A percentile compares a stretch with the other conserved stretches of the same genome.
phyloP scores from a whole-genome alignment of 2,797 vertebrate genomes.

The Lycodopsis pacificus region DNA sequence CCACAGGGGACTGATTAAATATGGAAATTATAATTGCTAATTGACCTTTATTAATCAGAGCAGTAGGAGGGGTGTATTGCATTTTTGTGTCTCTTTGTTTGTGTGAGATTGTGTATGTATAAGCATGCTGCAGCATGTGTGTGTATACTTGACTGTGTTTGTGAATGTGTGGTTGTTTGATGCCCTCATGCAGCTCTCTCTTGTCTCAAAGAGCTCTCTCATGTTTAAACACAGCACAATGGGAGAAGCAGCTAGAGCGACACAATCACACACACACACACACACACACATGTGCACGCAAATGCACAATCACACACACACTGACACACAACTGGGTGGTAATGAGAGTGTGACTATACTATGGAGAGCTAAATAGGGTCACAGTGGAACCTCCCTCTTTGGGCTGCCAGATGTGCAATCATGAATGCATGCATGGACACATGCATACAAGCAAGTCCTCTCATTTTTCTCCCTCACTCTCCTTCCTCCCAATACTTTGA shows the following conservation, averaged over 20 bases:
- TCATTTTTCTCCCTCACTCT: slow-evolving; percentile 3
- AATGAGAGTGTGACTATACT: slow-evolving; percentile 68
- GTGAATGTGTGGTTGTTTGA: slow-evolving; percentile 62
- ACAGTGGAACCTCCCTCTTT: slow-evolving; percentile 60
- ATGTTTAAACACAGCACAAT: slow-evolving; percentile 81
- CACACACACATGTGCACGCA: neutral
- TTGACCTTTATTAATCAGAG: slow-evolving; percentile 89
- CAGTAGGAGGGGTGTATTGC: slow-evolving; percentile 60
- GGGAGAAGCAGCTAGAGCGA: slow-evolving; percentile 61
- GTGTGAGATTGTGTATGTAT: slow-evolving; percentile 34
- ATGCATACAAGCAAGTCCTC: slow-evolving; percentile 39
- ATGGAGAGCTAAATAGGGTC: slow-evolving; percentile 70
- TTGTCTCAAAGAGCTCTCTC: slow-evolving; percentile 78
- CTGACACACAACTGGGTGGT: slow-evolving; percentile 44
- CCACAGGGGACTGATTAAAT: slow-evolving; percentile 87
- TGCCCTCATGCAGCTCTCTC: slow-evolving; percentile 68
- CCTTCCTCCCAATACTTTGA: slow-evolving; percentile 36
- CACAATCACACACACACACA: slow-evolving; percentile 31
- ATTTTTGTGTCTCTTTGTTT: slow-evolving; percentile 44
- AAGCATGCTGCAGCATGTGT: slow-evolving; percentile 22
- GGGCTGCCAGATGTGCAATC: slow-evolving; percentile 71
- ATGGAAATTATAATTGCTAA: slow-evolving; percentile 88
- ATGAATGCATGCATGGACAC: slow-evolving; percentile 57
- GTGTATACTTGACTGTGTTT: slow-evolving; percentile 45
- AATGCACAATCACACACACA: slow-evolving; percentile 14